Conservation (phyloP, 2,797 vertebrate genomes). For the Lepus oiostolus region DNA sequence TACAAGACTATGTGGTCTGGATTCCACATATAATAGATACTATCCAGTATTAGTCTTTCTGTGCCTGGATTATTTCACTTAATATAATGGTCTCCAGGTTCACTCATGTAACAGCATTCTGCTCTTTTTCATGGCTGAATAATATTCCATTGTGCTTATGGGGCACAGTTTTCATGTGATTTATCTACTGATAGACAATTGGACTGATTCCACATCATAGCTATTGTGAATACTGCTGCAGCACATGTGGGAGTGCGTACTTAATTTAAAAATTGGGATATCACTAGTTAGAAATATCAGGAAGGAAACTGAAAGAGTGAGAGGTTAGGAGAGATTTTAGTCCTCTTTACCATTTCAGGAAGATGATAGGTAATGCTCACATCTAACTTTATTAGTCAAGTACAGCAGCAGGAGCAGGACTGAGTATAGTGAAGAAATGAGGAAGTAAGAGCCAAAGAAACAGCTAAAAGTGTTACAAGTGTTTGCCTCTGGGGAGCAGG, state of each 20-base stretch:
- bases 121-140: not conserved
- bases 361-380: conserved; percentile 39
- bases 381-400: not conserved
- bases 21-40: not conserved
- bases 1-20: not conserved
- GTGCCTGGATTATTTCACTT: not conserved
- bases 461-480: not conserved
- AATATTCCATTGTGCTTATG: not conserved
- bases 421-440: conserved; percentile 17
- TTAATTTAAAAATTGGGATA: conserved; percentile 40
- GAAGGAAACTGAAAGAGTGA: not conserved
- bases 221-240: not conserved
- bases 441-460: conserved; percentile 19
- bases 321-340: conserved; percentile 37
- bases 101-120: not conserved
- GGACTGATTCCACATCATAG: not conserved
- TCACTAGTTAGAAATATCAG: not conserved
- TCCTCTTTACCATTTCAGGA: conserved; percentile 41
- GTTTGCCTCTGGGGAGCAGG: not conserved
- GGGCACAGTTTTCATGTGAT: not conserved
- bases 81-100: not conserved
- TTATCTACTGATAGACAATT: not conserved
- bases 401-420: not conserved
- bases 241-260: not conserved
- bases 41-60: not conserved